Evolutionary conservation across 2,797 vertebrate genomes (phyloP).

Genomic region (Pangasius sanitwongsei): DNA sequence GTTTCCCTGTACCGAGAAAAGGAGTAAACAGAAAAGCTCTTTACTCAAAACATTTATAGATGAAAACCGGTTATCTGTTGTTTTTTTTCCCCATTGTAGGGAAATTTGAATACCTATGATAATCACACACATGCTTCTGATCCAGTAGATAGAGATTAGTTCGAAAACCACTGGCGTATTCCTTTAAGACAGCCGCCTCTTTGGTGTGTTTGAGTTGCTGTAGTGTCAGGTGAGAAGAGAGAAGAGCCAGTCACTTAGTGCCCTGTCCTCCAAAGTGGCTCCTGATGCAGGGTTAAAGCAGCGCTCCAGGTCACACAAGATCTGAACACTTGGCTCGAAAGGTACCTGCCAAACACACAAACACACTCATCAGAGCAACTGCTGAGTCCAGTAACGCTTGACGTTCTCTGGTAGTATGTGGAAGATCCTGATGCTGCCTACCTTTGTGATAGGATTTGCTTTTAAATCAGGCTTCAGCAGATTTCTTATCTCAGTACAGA

Average conservation of each 20-base stretch:
- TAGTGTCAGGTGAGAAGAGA: conserved; percentile 67
- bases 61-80: background rate
- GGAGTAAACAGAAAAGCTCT: background rate
- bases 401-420: background rate
- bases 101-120: background rate
- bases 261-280: conserved; percentile 69
- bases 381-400: background rate
- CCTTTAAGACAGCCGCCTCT: background rate
- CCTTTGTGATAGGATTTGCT: conserved; percentile 67
- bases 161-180: background rate
- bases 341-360: conserved; percentile 70
- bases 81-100: too few relatives aligned
- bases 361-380: background rate
- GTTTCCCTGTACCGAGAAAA: background rate
- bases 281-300: conserved; percentile 81
- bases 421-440: conserved; percentile 56
- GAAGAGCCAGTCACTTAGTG: conserved; percentile 75
- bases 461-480: conserved; percentile 66
- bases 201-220: background rate
- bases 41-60: background rate
- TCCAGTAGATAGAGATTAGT: background rate
- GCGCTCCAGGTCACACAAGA: conserved; percentile 73
- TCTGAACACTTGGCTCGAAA: conserved; percentile 73
- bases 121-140: background rate
- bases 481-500: conserved; percentile 75